Base-by-base conservation (phyloP, 2,888 invertebrate species). In the Andrena dorsata region DNA sequence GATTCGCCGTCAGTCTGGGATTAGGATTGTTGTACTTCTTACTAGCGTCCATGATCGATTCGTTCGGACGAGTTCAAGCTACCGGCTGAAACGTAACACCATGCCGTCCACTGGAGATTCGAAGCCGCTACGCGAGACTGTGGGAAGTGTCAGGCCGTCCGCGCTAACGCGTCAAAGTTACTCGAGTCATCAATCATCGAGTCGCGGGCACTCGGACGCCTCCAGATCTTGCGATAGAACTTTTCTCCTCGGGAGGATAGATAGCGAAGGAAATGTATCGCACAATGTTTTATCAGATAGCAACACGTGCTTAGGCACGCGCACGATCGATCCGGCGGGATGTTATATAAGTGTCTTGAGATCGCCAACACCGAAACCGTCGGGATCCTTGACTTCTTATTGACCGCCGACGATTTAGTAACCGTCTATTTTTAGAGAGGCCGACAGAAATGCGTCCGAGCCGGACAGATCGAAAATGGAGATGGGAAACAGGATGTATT, bases 21-120 rank as follows among this genome's bases (percentile, higher is more conserved):
- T 95, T 96, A 74, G 95, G 95, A 88, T 96, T 95, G 76, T 95
- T 95, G 84, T 95, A 94, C 88, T 95, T 95, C 83, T 95, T 95
- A 91, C 95, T 96, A 66, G 95, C 95, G 91, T 96, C 96, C 96
- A 96, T 96, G 32, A 32, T 79, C 23, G 20, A 28, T 58, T 47
- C 8, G 66, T 23, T 64, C 61, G 65, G 26, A 30, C 16, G 56
- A n/a, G 23, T 10, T 72, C 35, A 23, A 16, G 13, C 5, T 23
- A 56, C 35, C 10, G 35, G 41, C 4, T 16, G 28, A 41, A 23
- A 56, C 8, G 20, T 23, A 5, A 26, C 49, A 72, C 30, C 66
- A 66, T 72, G 32, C 66, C 72, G 63, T 28, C 41, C 60, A 6
- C 47, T 26, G 51, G 5, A 20, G 60, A 61, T 70, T 71, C 41